These are phyloP conservation scores for Macaria liturata DNA, from an alignment of 2,888 invertebrate genomes.

Conservation along the genomic window DNA sequence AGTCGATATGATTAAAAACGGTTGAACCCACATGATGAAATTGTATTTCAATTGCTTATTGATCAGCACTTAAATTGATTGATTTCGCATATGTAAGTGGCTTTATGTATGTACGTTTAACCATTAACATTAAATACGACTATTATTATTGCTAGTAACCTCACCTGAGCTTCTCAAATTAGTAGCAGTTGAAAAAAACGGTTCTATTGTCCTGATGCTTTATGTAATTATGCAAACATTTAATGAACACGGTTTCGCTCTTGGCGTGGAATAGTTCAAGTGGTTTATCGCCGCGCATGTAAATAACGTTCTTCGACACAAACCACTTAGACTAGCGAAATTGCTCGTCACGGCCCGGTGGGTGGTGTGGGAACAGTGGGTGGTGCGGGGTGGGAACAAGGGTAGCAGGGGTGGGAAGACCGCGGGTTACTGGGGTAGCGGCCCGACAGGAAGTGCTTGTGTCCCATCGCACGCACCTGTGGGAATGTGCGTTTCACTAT, in stretches of 20 bases:
- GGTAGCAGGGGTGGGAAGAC: constrained; percentile 42
- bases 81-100: constrained; percentile 12
- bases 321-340: constrained; percentile 64
- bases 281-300: constrained; percentile 31
- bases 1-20: constrained; percentile 32
- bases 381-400: constrained; percentile 41
- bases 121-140: background rate
- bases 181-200: no score
- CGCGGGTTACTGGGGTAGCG: constrained; percentile 66
- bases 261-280: constrained; percentile 1
- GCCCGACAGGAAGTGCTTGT: constrained; percentile 70
- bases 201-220: constrained; percentile 2
- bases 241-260: constrained; percentile 19
- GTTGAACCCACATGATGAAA: constrained; percentile 27
- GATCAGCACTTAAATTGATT: constrained; percentile 25
- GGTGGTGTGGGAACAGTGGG: constrained; percentile 71
- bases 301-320: constrained; percentile 45
- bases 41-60: constrained; percentile 22
- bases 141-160: background rate
- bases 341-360: constrained; percentile 64
- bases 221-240: constrained; percentile 7
- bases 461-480: constrained; percentile 75
- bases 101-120: background rate
- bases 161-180: no score
- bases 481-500: constrained; percentile 71